Base-by-base conservation (phyloP, 2,113 vertebrate species). In the Haemorhous mexicanus region DNA sequence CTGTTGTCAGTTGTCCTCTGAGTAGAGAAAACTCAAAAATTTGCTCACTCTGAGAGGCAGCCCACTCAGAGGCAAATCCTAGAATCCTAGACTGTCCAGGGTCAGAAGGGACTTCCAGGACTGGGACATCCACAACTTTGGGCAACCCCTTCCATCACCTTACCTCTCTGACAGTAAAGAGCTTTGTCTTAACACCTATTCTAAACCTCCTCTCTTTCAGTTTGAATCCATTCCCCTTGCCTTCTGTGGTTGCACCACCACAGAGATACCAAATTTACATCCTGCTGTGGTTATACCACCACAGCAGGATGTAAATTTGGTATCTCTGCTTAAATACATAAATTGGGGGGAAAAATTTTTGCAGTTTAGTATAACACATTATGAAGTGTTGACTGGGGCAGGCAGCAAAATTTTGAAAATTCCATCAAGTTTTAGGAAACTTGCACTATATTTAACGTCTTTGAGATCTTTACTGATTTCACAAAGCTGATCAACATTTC, bases 31-130 rank as follows among this genome's bases (percentile, higher is more conserved):
- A 43, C 1, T 21, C 30, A 11, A 64, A 7, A 56, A 21, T 35
- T 41, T 41, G 2, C 26, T 63, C 0, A 0, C 24, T 56, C 27
- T 56, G 11, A 49, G 17, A 41, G 11, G 2, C 0, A 0, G 7
- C 14, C 17, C 9, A 10, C 21, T 49, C 21, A 22, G 26, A 19
- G 14, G 9, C 21, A 80, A 14, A 53, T n/a, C 7, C 23, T 5
- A 47, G 15, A 70, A 43, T 28, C 41, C 35, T 7, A 27, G 30
- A 5, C 27, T 43, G 13, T 27, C 21, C 6, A 2, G 3, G 6
- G 14, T 43, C 22, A 35, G 49, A 56, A 43, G 14, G 12, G 14
- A 49, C 32, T 5, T 20, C 15, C 9, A 37, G 27, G 15, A 6
- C 3, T 43, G 22, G 3, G 22, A 32, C 22, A 63, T 23, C 18